Conservation (phyloP, 2,888 invertebrate genomes). For the Philereme transversata region DNA sequence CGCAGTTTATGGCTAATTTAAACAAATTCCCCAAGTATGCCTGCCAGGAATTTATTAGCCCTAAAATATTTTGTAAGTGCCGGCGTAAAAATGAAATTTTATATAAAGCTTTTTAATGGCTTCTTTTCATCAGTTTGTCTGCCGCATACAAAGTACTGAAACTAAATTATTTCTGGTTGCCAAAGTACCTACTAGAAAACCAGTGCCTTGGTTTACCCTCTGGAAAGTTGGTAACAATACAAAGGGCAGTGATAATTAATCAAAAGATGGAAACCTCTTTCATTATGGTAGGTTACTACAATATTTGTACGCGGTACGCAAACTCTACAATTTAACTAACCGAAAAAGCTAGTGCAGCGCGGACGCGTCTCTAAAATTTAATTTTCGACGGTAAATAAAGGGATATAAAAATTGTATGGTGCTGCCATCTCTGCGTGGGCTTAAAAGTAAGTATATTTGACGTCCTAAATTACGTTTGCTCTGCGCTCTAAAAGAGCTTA, state of each 20-base stretch:
- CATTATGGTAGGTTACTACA: too few relatives aligned
- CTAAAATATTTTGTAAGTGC: constrained; percentile 37
- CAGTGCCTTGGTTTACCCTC: too few relatives aligned
- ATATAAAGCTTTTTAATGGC: constrained; percentile 33
- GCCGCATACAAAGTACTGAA: constrained; percentile 13
- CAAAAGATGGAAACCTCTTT: too few relatives aligned
- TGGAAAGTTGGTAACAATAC: too few relatives aligned
- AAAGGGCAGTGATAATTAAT: too few relatives aligned
- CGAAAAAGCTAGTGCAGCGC: constrained; percentile 32
- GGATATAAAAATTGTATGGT: constrained; percentile 32
- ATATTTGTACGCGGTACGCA: too few relatives aligned
- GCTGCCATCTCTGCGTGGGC: constrained; percentile 23
- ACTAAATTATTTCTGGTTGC: constrained; percentile 9
- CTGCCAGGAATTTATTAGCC: constrained; percentile 32
- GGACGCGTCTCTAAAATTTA: constrained; percentile 28
- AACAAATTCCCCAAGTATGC: constrained; percentile 32
- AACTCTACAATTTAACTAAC: constrained; percentile 37
- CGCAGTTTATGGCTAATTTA: constrained; percentile 35
- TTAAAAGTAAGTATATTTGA: constrained; percentile 13
- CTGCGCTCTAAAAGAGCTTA: too few relatives aligned
- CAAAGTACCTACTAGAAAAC: background rate
- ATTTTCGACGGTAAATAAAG: constrained; percentile 40
- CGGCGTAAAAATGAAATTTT: constrained; percentile 37
- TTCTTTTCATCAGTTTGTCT: constrained; percentile 19
- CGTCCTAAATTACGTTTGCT: background rate